Conservation (phyloP, 2,113 vertebrate species). For the Sceloporus undulatus region DNA sequence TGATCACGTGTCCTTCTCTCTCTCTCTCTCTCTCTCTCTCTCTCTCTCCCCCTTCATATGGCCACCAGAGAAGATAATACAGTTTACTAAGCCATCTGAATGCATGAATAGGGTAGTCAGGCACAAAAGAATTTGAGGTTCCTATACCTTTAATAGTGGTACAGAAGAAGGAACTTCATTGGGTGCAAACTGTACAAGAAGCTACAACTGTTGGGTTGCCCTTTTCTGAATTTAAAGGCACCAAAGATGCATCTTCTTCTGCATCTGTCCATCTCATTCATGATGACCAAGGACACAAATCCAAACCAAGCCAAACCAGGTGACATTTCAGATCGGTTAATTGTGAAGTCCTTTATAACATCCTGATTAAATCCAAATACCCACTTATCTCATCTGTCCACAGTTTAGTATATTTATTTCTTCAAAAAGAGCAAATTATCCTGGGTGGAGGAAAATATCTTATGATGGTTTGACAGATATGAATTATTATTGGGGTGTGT, state of each 20-base stretch:
- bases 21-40: no score
- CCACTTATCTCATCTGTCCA: constrained; percentile 32
- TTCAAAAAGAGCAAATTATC: constrained; percentile 21
- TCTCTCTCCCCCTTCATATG: no score
- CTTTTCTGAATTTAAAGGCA: background rate
- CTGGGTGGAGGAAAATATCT: constrained; percentile 28
- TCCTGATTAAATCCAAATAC: constrained; percentile 25
- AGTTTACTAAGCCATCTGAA: no score
- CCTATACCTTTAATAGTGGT: no score
- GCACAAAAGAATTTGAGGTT: no score
- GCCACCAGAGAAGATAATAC: no score
- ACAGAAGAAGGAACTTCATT: no score
- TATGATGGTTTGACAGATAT: constrained; percentile 6
- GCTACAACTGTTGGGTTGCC: no score
- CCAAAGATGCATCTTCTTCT: background rate
- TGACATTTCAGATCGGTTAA: background rate
- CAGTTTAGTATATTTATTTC: constrained; percentile 26
- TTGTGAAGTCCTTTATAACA: constrained; percentile 23
- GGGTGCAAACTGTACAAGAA: no score
- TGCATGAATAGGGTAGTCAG: no score
- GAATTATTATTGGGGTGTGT: constrained; percentile 35
- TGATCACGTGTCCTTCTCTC: no score
- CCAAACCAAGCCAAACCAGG: background rate
- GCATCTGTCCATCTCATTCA: background rate
- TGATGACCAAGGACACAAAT: background rate